phyloP scores from a whole-genome alignment of 2,888 invertebrate species.

The Troglohyphantes excavatus region DNA sequence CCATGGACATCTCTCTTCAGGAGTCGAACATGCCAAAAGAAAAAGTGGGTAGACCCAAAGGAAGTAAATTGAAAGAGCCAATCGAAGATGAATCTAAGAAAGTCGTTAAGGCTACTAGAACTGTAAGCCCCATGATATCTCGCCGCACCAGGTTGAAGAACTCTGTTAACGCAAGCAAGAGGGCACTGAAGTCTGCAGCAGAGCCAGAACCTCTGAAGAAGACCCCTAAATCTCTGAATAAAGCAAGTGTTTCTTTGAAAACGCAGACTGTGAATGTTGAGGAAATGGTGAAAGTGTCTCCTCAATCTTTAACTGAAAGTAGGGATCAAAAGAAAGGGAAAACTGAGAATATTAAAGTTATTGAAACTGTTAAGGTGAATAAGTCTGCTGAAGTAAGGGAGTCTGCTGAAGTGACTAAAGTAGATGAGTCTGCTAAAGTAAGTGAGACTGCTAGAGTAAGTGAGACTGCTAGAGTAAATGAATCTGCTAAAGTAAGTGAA shows the following conservation, averaged over 20 bases:
- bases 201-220: slow-evolving; percentile 4
- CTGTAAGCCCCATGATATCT: slow-evolving; percentile 56
- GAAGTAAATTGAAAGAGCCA: slow-evolving; percentile 11
- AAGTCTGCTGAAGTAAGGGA: too few species aligned
- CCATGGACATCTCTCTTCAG: neutral
- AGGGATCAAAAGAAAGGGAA: neutral
- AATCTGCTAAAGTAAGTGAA: neutral
- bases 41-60: slow-evolving; percentile 22
- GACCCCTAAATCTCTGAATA: neutral
- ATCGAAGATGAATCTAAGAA: slow-evolving; percentile 35
- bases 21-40: slow-evolving; percentile 12
- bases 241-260: neutral
- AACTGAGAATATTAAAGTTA: neutral
- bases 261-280: neutral
- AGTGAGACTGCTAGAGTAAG: neutral
- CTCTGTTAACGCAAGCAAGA: slow-evolving; percentile 22
- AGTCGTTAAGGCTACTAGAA: slow-evolving; percentile 3
- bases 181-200: neutral
- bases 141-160: slow-evolving; percentile 67
- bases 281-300: neutral
- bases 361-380: neutral
- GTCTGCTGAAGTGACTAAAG: neutral
- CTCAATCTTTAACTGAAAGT: neutral
- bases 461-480: neutral
- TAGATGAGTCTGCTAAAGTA: neutral